phyloP scores from a whole-genome alignment of 2,797 vertebrate species.

The Smutsia temminckii region DNA sequence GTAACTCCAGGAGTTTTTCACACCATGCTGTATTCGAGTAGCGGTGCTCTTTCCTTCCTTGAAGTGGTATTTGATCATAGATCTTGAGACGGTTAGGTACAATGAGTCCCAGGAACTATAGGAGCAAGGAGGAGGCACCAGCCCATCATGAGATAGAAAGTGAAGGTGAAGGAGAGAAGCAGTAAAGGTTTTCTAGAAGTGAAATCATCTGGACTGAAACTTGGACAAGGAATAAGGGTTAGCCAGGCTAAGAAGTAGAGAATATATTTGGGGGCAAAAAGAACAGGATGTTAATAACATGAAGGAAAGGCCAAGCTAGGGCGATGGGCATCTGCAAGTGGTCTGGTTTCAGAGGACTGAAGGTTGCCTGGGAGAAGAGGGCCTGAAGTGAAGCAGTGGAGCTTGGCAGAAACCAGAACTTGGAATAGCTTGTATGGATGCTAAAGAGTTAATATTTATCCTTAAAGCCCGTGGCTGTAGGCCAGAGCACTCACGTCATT shows the following conservation, averaged over 20 bases:
- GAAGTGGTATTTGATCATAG: background rate
- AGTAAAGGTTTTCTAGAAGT: background rate
- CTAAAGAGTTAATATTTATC: background rate
- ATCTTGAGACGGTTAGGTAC: background rate
- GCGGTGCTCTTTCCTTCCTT: background rate
- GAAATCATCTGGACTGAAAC: background rate
- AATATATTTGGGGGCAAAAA: background rate
- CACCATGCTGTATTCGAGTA: background rate
- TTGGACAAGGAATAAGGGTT: background rate
- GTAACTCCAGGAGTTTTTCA: background rate
- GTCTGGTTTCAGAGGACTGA: background rate
- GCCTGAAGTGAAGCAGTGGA: background rate
- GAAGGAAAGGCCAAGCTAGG: background rate
- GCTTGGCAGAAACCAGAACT: background rate
- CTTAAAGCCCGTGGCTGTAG: background rate
- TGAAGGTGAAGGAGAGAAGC: background rate
- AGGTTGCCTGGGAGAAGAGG: accelerated
- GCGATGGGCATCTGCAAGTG: background rate
- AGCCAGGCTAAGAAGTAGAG: background rate
- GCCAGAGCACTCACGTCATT: background rate
- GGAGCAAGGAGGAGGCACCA: background rate
- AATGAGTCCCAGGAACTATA: background rate
- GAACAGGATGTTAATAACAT: background rate
- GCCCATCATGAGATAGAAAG: background rate
- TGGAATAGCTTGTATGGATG: background rate